Evolutionary conservation across 2,113 vertebrate genomes (phyloP), one percentile per base, ranked within the genome.

Genomic region (Ia io): DNA sequence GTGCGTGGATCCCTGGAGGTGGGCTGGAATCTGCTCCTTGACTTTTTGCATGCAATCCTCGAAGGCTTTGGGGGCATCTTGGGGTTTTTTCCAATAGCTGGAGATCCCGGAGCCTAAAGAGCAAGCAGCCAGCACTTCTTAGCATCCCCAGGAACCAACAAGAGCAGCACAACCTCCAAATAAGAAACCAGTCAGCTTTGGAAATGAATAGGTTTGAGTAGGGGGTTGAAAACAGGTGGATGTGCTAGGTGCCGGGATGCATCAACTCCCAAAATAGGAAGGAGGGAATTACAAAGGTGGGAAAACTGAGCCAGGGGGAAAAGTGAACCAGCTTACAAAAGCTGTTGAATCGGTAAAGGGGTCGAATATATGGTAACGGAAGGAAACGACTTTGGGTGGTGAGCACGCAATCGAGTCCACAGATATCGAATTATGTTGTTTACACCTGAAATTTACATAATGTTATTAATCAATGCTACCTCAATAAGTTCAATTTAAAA

Each of bases 51-150:
- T 99, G 84, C 99, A 99, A 0, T 69, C 76, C 56, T 98, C 98
- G 98, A 99, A 96, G 83, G 98, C 91, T 51, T 65, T 98, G 96
- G 98, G 96, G 98, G 97, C 90, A 14, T 96, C 84, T 86, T 93
- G 95, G 6, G 97, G 94, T 22, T 98, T 98, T 42, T 94, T 94
- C n/a, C 95, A 96, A 96, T 99, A 99, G 51, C 98, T 99, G 69
- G 99, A 99, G 97, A 99, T 99, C 7, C 99, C 98, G 53, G 98
- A 97, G 79, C 99, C 99, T 99, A 94, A 56, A 96, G 83, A 97
- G 92, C 32, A 97, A 97, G 82, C 14, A 96, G 53, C 91, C 61
- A 70, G 95, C 87, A 77, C 80, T n/a, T 88, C 79, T 94, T 78
- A 97, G 87, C 87, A 92, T 84, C 96, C 71, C 53, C 88, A 95